A percentile compares a stretch with the other conserved stretches of the same genome.
Evolutionary conservation across 2,888 invertebrate species (phyloP).

Genomic region (Terebella lapidaria): DNA sequence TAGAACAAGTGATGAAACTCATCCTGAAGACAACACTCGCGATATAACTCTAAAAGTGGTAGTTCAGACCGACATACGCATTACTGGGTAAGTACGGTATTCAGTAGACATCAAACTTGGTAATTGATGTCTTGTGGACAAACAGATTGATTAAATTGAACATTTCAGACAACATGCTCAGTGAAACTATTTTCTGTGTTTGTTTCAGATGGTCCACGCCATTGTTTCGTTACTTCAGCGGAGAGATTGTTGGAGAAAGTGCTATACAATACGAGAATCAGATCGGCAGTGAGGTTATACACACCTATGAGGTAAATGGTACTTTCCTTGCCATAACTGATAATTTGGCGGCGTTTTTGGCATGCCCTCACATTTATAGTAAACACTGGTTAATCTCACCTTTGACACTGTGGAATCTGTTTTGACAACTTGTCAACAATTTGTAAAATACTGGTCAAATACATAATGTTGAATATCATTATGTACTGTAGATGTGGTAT

Average conservation of each 20-base stretch:
- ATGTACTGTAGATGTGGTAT: too few species aligned
- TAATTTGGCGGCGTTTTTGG: not conserved
- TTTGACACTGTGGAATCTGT: too few species aligned
- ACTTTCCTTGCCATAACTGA: not conserved
- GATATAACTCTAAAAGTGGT: constrained; percentile 2
- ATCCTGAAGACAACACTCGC: not conserved
- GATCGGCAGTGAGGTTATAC: constrained; percentile 57
- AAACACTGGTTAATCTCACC: too few species aligned
- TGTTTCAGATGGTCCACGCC: constrained; percentile 53
- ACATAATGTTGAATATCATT: not conserved
- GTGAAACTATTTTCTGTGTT: not conserved
- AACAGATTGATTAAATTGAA: not conserved
- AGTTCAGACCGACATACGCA: constrained; percentile 4
- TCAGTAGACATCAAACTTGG: not conserved
- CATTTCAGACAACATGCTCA: not conserved
- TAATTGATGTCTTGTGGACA: too few species aligned
- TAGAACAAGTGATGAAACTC: constrained; percentile 9
- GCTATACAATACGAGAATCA: constrained; percentile 68
- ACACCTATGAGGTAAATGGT: constrained; percentile 64
- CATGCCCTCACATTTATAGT: too few species aligned
- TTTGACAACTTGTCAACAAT: too few species aligned
- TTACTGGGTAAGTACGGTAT: constrained; percentile 6
- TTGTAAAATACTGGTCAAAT: too few species aligned
- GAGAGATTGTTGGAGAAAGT: constrained; percentile 76
- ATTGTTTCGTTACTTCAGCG: constrained; percentile 83